Percentiles rank a stretch among this genome's conserved stretches.
Evolutionary conservation across 2,888 invertebrate genomes (phyloP).

Genomic region (Carabus problematicus): DNA sequence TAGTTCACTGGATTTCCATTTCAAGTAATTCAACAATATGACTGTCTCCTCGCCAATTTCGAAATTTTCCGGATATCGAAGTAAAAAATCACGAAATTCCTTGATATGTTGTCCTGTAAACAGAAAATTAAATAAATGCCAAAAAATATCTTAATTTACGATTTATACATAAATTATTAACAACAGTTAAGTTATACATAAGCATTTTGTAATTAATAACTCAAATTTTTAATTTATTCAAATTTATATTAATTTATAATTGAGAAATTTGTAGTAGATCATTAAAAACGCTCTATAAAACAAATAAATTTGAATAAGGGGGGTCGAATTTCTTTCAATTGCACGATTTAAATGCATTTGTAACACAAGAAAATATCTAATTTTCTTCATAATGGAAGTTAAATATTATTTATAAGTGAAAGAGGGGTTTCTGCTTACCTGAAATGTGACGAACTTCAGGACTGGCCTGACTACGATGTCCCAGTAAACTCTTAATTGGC

Average conservation of each 20-base stretch:
- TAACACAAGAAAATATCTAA: too few relatives aligned
- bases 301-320: too few relatives aligned
- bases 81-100: slow-evolving; percentile 90
- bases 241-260: too few relatives aligned
- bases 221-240: too few relatives aligned
- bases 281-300: too few relatives aligned
- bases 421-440: slow-evolving; percentile 56
- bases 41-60: slow-evolving; percentile 83
- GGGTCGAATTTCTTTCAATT: too few relatives aligned
- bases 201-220: too few relatives aligned
- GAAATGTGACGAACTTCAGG: slow-evolving; percentile 97
- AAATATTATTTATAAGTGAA: not conserved
- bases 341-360: too few relatives aligned
- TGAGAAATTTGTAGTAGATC: too few relatives aligned
- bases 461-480: slow-evolving; percentile 95
- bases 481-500: slow-evolving; percentile 94
- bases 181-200: too few relatives aligned
- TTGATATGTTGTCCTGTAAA: slow-evolving; percentile 81
- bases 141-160: too few relatives aligned
- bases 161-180: too few relatives aligned
- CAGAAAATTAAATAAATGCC: not conserved
- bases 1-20: slow-evolving; percentile 72
- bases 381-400: not conserved
- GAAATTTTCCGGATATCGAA: slow-evolving; percentile 85
- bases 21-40: slow-evolving; percentile 68